Evolutionary conservation across 1,140 invertebrate genomes (phyloP).

Genomic region (Physella acuta): DNA sequence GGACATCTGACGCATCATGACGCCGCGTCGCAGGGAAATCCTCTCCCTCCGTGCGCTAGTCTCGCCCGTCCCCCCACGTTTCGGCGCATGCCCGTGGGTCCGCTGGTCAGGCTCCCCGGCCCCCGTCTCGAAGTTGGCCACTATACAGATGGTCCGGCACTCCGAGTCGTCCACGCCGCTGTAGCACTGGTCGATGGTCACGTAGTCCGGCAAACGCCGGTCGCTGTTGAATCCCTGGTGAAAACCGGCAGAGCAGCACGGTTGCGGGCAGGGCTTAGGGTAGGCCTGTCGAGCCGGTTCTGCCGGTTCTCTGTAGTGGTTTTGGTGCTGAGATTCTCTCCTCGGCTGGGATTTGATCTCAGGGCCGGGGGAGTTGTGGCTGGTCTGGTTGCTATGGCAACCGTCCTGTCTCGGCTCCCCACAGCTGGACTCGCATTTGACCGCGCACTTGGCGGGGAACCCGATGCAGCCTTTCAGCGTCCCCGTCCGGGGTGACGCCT

Average conservation of each 20-base stretch:
- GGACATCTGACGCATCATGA: slow-evolving; percentile 23
- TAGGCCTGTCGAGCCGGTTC: neutral
- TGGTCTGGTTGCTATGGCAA: no score
- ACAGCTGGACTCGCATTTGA: neutral
- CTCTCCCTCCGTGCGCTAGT: neutral
- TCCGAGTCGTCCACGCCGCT: slow-evolving; percentile 14
- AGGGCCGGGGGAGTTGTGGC: no score
- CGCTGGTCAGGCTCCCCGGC: neutral
- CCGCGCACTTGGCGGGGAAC: no score
- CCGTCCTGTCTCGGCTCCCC: no score
- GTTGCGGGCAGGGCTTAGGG: neutral
- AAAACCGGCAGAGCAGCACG: neutral
- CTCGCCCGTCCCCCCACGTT: neutral
- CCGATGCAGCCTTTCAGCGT: no score
- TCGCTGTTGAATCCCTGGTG: slow-evolving; percentile 3
- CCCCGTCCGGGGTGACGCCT: no score
- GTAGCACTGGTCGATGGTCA: slow-evolving; percentile 25
- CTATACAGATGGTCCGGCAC: slow-evolving; percentile 14
- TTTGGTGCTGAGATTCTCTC: no score
- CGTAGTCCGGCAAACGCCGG: slow-evolving; percentile 16
- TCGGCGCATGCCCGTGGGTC: neutral
- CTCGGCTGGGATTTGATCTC: no score
- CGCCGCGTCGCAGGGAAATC: slow-evolving; percentile 3
- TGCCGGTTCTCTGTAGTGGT: no score
- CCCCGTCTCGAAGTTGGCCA: slow-evolving; percentile 18